Evolutionary conservation across 2,888 invertebrate species (phyloP).

Genomic region (Aelia acuminata): DNA sequence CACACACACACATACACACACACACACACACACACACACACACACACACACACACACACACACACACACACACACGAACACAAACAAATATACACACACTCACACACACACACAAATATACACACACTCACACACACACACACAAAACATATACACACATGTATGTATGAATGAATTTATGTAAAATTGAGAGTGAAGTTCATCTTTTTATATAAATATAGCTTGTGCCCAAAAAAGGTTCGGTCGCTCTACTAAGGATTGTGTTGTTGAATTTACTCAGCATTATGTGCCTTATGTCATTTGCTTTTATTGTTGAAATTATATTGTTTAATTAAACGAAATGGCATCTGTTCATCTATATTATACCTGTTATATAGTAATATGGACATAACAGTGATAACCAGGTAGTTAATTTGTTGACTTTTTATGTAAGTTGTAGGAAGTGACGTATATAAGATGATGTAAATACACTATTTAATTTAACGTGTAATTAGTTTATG

Average conservation of each 20-base stretch:
- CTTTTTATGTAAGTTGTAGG: constrained; percentile 55
- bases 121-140: constrained; percentile 11
- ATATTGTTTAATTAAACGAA: constrained; percentile 64
- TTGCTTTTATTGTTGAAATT: constrained; percentile 66
- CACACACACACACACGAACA: not conserved
- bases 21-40: not conserved
- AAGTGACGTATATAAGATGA: constrained; percentile 60
- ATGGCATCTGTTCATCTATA: constrained; percentile 62
- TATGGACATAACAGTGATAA: constrained; percentile 53
- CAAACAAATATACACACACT: not conserved
- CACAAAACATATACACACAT: not conserved
- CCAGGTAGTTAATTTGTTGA: constrained; percentile 58
- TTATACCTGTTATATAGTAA: constrained; percentile 60
- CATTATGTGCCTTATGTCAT: constrained; percentile 68
- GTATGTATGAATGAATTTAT: constrained; percentile 13
- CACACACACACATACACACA: not conserved
- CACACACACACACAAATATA: constrained; percentile 20
- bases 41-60: not conserved
- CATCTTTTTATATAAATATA: constrained; percentile 62
- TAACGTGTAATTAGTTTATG: constrained; percentile 61
- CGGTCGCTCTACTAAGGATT: constrained; percentile 65
- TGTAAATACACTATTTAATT: constrained; percentile 63
- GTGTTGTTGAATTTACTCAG: constrained; percentile 67
- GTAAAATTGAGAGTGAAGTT: constrained; percentile 57
- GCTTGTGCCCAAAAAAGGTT: constrained; percentile 63